A percentile compares a stretch with the other conserved stretches of the same genome.
These are phyloP conservation scores for Notospermus geniculatus DNA, from an alignment of 1,140 invertebrate species.

Conservation along the genomic window DNA sequence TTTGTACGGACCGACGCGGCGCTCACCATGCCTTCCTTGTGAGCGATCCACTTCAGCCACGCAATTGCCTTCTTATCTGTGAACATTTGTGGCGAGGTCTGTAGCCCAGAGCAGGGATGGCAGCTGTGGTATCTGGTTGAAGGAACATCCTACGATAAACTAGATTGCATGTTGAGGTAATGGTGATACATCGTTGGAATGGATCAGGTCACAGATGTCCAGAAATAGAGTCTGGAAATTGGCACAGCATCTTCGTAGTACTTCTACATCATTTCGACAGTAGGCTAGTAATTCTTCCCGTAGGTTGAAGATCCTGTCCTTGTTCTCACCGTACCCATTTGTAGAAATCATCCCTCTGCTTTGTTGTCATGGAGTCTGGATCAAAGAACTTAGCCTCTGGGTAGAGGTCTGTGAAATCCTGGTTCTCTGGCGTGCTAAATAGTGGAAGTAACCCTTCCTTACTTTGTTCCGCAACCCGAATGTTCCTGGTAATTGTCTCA, in stretches of 20 bases:
- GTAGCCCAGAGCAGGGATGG: too few relatives aligned
- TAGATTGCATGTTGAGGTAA: too few relatives aligned
- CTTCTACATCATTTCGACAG: conserved; percentile 21
- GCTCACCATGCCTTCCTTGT: conserved; percentile 14
- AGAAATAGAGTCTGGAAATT: too few relatives aligned
- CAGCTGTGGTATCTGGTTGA: too few relatives aligned
- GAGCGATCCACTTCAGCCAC: too few relatives aligned
- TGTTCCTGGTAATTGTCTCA: conserved; percentile 15
- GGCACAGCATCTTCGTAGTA: too few relatives aligned
- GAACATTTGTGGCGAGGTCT: too few relatives aligned
- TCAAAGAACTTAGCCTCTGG: conserved; percentile 15
- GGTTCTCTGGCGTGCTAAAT: conserved; percentile 17
- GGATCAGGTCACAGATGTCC: too few relatives aligned
- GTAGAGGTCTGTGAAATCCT: conserved; percentile 14
- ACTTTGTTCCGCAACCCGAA: conserved; percentile 14
- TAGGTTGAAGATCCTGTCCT: conserved; percentile 16
- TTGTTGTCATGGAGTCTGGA: conserved; percentile 9
- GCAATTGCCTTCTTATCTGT: too few relatives aligned
- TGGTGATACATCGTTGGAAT: too few relatives aligned
- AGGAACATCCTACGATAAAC: too few relatives aligned
- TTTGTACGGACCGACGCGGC: conserved; percentile 13
- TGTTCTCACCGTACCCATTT: conserved; percentile 17
- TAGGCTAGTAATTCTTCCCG: conserved; percentile 10
- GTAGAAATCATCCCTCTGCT: conserved; percentile 15
- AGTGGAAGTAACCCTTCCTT: conserved; percentile 21